Percentiles rank a stretch among this genome's conserved stretches.
Conservation (phyloP, 2,113 vertebrate genomes). For the Andinoacara biseriatus region DNA sequence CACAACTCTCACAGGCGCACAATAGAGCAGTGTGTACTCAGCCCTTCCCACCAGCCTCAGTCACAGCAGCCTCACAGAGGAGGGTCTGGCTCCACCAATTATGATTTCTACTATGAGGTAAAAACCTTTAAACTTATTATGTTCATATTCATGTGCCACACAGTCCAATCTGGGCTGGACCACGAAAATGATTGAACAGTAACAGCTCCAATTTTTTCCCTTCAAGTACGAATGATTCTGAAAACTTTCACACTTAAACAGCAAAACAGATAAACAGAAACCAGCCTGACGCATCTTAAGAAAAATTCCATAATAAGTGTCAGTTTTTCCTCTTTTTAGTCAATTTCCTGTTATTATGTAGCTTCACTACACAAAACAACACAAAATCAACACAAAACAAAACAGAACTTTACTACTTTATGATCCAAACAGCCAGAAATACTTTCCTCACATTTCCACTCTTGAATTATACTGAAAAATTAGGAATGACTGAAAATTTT, state of each 20-base stretch:
- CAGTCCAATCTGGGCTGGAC: neutral
- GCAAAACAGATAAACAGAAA: neutral
- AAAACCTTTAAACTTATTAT: neutral
- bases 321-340: neutral
- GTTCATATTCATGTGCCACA: neutral
- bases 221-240: neutral
- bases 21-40: too few relatives aligned
- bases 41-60: neutral
- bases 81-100: neutral
- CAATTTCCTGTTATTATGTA: neutral
- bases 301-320: neutral
- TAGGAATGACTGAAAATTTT: neutral
- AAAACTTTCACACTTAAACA: neutral
- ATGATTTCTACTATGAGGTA: too few relatives aligned
- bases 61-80: neutral
- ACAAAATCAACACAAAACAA: neutral
- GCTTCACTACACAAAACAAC: too few relatives aligned
- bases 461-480: neutral
- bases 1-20: neutral
- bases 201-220: neutral
- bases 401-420: neutral
- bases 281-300: fast-evolving
- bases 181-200: fast-evolving
- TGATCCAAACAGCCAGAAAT: neutral
- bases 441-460: neutral